Evolutionary conservation across 1,140 invertebrate genomes (phyloP).

Genomic region (Neotoxoptera formosana): DNA sequence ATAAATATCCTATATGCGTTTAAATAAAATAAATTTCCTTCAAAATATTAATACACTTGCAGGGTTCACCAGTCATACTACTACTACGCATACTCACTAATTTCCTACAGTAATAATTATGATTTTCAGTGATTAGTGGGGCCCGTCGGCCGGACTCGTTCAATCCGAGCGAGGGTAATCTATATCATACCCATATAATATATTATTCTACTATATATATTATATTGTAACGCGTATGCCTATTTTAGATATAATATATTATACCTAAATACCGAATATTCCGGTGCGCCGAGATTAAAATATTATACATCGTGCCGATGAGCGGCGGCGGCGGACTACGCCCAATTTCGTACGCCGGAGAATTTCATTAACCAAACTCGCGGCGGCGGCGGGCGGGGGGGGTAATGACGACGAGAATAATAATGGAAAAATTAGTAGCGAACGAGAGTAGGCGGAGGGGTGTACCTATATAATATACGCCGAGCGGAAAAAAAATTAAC

Average conservation of each 20-base stretch:
- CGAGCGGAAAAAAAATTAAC: slow-evolving; percentile 3
- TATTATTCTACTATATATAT: too few species aligned
- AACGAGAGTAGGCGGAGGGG: background rate
- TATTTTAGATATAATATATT: background rate
- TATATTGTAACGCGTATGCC: background rate
- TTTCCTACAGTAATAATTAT: background rate
- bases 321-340: background rate
- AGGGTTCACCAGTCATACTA: too few species aligned
- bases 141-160: background rate
- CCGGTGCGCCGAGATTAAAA: background rate
- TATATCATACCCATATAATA: background rate
- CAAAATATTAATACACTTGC: background rate
- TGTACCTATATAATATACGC: background rate
- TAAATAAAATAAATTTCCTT: background rate
- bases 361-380: slow-evolving; percentile 24
- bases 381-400: background rate
- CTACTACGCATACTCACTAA: background rate
- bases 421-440: slow-evolving; percentile 8
- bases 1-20: background rate
- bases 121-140: background rate
- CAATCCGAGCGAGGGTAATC: background rate
- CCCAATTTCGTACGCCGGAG: slow-evolving; percentile 26
- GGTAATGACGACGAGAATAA: slow-evolving; percentile 9
- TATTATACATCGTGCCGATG: background rate
- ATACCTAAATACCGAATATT: slow-evolving; percentile 11